Evolutionary conservation across 2,888 invertebrate species (phyloP).

Genomic region (Leucophenga maculata): DNA sequence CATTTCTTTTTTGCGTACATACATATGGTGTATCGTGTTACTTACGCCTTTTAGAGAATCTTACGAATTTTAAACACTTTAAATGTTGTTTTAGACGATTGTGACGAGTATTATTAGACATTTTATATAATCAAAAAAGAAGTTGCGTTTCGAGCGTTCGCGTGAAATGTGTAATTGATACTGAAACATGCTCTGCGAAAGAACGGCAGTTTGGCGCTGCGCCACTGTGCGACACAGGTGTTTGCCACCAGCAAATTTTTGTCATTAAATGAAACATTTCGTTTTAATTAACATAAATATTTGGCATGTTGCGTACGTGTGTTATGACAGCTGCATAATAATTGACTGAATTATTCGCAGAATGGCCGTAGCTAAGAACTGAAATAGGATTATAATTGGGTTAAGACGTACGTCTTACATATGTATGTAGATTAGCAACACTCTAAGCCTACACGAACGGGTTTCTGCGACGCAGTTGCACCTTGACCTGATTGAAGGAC

Average conservation of each 20-base stretch:
- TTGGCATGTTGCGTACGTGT: constrained; percentile 10
- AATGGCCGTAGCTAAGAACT: too few species aligned
- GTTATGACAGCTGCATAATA: constrained; percentile 17
- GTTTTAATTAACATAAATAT: constrained; percentile 15
- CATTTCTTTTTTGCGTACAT: constrained; percentile 1
- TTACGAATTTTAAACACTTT: constrained; percentile 5
- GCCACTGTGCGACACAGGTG: neutral
- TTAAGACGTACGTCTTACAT: too few species aligned
- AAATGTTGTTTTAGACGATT: constrained; percentile 6
- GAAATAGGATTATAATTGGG: too few species aligned
- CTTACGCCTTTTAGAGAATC: constrained; percentile 17
- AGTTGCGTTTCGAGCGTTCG: neutral
- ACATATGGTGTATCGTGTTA: neutral
- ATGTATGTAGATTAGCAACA: too few species aligned
- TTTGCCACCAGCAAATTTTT: neutral
- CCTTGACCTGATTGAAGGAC: too few species aligned
- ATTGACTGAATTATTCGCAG: neutral
- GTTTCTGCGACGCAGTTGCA: too few species aligned
- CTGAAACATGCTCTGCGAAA: neutral
- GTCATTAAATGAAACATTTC: neutral
- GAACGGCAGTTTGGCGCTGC: neutral
- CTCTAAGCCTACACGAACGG: too few species aligned
- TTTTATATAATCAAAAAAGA: neutral
- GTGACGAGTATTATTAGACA: neutral
- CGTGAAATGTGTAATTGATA: constrained; percentile 12